Evolutionary conservation across 2,113 vertebrate species (phyloP).

Genomic region (Nannobrachium achirus): DNA sequence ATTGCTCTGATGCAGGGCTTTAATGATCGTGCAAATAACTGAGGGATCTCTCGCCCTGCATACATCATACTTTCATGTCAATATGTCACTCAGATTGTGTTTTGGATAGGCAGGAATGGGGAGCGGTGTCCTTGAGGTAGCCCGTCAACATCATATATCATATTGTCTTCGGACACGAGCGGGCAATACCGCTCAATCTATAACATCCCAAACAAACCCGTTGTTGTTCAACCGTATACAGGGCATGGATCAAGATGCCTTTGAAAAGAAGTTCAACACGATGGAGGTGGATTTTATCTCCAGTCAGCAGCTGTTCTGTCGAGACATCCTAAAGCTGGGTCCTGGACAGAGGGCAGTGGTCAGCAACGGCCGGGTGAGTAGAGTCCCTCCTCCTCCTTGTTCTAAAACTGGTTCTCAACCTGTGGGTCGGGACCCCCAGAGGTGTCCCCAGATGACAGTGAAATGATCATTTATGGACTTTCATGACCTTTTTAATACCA

Average conservation of each 20-base stretch:
- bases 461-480: too few species aligned
- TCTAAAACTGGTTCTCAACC: too few species aligned
- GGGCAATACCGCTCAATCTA: conserved; percentile 21
- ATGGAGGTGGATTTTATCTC: conserved; percentile 87
- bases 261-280: conserved; percentile 96
- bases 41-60: conserved; percentile 37
- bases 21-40: conserved; percentile 58
- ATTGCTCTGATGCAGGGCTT: conserved; percentile 49
- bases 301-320: conserved; percentile 90
- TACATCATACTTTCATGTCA: conserved; percentile 54
- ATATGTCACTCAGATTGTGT: conserved; percentile 46
- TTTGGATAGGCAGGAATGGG: conserved; percentile 33
- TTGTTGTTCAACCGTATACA: conserved; percentile 65
- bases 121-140: conserved; percentile 39
- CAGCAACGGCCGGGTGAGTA: conserved; percentile 94
- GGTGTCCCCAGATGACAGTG: too few species aligned
- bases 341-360: conserved; percentile 87
- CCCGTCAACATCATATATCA: conserved; percentile 26
- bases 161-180: conserved; percentile 22
- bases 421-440: too few species aligned
- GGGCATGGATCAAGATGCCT: conserved; percentile 87
- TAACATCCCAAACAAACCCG: conserved; percentile 38
- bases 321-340: conserved; percentile 86
- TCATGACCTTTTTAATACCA: too few species aligned
- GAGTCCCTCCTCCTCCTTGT: neutral